Base-by-base conservation (phyloP, 2,888 invertebrate species). In the Troglohyphantes excavatus region DNA sequence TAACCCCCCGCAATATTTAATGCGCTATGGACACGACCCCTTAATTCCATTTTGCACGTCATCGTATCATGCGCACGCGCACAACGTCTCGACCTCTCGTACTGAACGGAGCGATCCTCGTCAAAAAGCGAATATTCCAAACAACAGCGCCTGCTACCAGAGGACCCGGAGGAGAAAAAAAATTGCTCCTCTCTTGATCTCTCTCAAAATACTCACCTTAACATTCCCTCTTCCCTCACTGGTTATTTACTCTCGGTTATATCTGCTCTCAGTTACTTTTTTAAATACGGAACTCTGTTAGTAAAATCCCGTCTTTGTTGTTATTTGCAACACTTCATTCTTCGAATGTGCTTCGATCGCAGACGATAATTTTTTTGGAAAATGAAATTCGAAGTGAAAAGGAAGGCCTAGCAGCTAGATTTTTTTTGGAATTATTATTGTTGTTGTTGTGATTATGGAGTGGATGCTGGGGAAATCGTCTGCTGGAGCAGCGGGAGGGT, bases 191-290 rank as follows among this genome's bases (percentile, higher is more conserved):
- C 19, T 21, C 39, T n/a, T 19, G 19, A 13, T 61, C 26, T 63
- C 19, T 23, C 82, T 70, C 70, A 59, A 70, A 81, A 81, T 70
- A 81, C 68, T 81, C 81, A 79, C 67, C 70, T 59, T 59, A 53
- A 59, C 68, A 68, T 68, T 70, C 81, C 70, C 81, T 65, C 61
- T 6, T 19, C 19, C n/a, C 19, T 2, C 46, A 17, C 65, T 29
- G 21, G 26, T 46, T 43, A n/a, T 33, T 33, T 63, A 17, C 75
- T 73, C 53, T 59, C 19, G 26, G n/a, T 67, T 67, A 7, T 43
- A 53, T 26, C 19, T 43, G 23, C 43, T 17, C 23, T 19, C 46
- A 46, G 17, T 19, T 19, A 17, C 23, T 43, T 43, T n/a, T n/a
- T n/a, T n/a, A n/a, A n/a, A n/a, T n/a, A n/a, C n/a, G n/a, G n/a